Conservation (phyloP, 64 coral and sea anemone genomes). For the Catalaphyllia jardinei region DNA sequence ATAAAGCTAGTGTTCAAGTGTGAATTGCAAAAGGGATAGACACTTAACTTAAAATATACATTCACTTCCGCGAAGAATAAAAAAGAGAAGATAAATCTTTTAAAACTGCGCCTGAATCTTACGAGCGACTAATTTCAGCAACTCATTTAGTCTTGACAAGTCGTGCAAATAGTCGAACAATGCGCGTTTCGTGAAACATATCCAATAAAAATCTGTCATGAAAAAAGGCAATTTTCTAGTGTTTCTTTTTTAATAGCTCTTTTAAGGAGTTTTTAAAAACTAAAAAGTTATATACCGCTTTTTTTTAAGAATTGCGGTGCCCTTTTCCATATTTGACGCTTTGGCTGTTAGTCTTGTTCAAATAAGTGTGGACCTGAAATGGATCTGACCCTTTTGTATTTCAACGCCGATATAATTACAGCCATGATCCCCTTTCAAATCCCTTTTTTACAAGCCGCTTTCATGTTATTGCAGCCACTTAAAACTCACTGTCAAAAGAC, state of each 20-base stretch:
- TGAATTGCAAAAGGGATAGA: not conserved
- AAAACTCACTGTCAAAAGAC: conserved; percentile 17
- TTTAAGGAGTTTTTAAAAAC: not conserved
- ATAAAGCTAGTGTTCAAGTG: not conserved
- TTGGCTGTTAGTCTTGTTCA: not conserved
- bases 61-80: not conserved
- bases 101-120: not conserved
- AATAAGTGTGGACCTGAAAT: conserved; percentile 1
- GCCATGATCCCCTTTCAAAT: conserved; percentile 3
- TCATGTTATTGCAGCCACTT: conserved; percentile 26
- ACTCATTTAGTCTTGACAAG: conserved; percentile 1
- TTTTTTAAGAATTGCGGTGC: not conserved
- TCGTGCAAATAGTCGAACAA: conserved; percentile 18
- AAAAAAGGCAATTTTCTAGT: not conserved
- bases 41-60: conserved; percentile 25
- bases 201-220: not conserved
- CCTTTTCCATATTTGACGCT: not conserved
- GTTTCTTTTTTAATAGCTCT: not conserved
- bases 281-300: not conserved
- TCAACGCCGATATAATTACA: not conserved
- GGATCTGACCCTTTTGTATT: conserved; percentile 4
- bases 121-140: not conserved
- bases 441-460: conserved; percentile 9
- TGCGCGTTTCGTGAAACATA: not conserved
- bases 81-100: not conserved